Evolutionary conservation across 2,888 invertebrate species (phyloP), one percentile per base, ranked within the genome.

Genomic region (Cephus spinipes): DNA sequence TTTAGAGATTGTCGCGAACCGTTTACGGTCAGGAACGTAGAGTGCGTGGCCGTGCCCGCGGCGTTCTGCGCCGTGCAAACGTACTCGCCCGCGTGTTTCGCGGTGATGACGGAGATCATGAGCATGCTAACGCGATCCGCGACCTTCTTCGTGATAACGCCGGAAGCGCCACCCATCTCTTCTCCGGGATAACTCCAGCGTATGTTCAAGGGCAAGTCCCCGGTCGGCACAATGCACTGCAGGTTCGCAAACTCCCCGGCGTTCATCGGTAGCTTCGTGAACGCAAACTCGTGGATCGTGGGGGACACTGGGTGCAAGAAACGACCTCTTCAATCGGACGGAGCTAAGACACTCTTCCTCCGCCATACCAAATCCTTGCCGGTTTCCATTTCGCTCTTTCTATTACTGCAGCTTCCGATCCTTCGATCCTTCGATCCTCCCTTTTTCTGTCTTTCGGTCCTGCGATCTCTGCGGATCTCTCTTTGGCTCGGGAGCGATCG

Each of bases 201-300:
- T 87, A 96, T 95, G 86, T 94, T 94, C 87, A 97, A 92, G 78
- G 96, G 96, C 85, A 95, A 92, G 91, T 96, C 96, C 82, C 96
- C 95, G 86, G 94, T 94, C 74, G 94, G 93, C 69, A 94, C 92
- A 78, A 93, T 93, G 90, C 94, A 94, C 80, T 93, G 92, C 32
- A 94, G 92, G 83, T 93, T 93, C 73, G 93, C 92, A 78, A 93
- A 93, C 88, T 96, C 95, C 77, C 95, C 96, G 81, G 95, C 91
- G 85, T 91, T 91, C 91, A 91, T 91, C 77, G 91, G 90, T 83
- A 89, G 86, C 87, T 91, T 91, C 82, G 88, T 91, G 86, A 92
- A 92, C 84, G 90, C 87, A 83, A 92, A 91, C 80, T 88, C 87
- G 85, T 90, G 90, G 83, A 92, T 89, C 83, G 89, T 89, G 77